Base-by-base conservation (phyloP, 2,888 invertebrate species). In the Cataglyphis rosenhaueri region DNA sequence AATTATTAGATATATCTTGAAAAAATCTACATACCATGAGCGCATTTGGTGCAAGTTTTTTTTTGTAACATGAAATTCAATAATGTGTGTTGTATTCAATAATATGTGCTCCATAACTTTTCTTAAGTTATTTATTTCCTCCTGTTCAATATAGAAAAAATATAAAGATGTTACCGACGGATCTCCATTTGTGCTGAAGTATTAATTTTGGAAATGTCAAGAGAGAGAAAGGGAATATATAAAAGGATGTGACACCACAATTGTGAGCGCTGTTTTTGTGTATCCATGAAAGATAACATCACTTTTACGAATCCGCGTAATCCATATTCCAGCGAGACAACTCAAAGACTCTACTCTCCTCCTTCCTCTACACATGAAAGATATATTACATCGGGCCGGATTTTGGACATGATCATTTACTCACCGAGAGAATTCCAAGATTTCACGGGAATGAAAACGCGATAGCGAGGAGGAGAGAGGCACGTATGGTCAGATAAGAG, bases 401-500 rank as follows among this genome's bases (percentile, higher is more conserved):
- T 79, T 79, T 79, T 12, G 59, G 65, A 76, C 65, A 68, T 35
- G 75, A 84, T 76, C 82, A 71, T 84, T 82, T 62, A 74, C 70
- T 48, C 75, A 61, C 70, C 5, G 41, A 44, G 73, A 70, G 32
- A 52, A 52, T 25, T 35, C 29, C 32, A 25, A 61, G 55, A 52
- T 41, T 44, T 8, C 44, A n/a, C 35, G 55, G 18, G 57, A 62
- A 68, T n/a, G 65, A 62, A 61, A 62, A 52, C 48, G 32, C 35
- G 81, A 38, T 44, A 55, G 59, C 21, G 41, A 70, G 57, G 52
- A 62, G 57, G 75, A 55, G 70, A 48, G 48, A 62, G 78, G n/a
- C 62, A 79, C 62, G 68, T 61, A 70, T 44, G 84, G 83, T 83
- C 84, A 66, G 86, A 85, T 82, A 85, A 89, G 81, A 55, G 78